Conservation (phyloP, 2,113 vertebrate species). For the Monopterus albus region DNA sequence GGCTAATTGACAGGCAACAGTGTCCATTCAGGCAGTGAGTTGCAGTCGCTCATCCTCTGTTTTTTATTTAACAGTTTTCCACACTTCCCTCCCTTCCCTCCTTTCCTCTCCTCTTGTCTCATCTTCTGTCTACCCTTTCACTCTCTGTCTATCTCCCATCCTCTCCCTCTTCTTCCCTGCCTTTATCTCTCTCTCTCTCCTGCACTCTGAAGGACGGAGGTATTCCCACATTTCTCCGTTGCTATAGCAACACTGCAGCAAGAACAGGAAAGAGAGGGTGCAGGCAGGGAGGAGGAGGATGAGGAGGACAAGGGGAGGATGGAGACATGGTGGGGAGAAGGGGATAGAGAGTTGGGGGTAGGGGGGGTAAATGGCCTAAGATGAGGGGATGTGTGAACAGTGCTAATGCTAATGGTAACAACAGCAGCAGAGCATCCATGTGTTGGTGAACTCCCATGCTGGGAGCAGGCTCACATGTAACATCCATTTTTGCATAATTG, state of each 20-base stretch:
- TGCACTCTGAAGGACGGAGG: conserved; percentile 83
- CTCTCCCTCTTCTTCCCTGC: conserved; percentile 23
- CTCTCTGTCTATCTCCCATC: conserved; percentile 53
- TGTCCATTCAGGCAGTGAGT: conserved; percentile 65
- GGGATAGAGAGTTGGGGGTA: not conserved
- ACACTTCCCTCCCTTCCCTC: conserved; percentile 33
- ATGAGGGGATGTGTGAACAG: conserved; percentile 73
- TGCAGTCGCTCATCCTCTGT: conserved; percentile 47
- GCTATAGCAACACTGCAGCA: conserved; percentile 84
- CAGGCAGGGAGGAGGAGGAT: conserved; percentile 36
- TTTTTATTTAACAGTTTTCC: conserved; percentile 73
- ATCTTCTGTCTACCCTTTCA: conserved; percentile 36
- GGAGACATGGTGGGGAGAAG: conserved; percentile 48
- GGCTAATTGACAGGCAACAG: conserved; percentile 65
- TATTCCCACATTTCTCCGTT: conserved; percentile 87
- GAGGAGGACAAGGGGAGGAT: conserved; percentile 38
- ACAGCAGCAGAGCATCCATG: conserved; percentile 35
- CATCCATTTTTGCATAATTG: conserved; percentile 57
- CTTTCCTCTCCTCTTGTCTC: conserved; percentile 16
- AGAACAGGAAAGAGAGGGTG: conserved; percentile 78
- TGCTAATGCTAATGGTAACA: conserved; percentile 71
- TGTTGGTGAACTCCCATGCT: conserved; percentile 55
- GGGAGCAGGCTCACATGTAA: conserved; percentile 52
- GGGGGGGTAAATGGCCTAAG: conserved; percentile 54
- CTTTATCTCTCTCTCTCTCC: conserved; percentile 26